Evolutionary conservation across 2,113 vertebrate genomes (phyloP).

Genomic region (Pygoscelis antarcticus): DNA sequence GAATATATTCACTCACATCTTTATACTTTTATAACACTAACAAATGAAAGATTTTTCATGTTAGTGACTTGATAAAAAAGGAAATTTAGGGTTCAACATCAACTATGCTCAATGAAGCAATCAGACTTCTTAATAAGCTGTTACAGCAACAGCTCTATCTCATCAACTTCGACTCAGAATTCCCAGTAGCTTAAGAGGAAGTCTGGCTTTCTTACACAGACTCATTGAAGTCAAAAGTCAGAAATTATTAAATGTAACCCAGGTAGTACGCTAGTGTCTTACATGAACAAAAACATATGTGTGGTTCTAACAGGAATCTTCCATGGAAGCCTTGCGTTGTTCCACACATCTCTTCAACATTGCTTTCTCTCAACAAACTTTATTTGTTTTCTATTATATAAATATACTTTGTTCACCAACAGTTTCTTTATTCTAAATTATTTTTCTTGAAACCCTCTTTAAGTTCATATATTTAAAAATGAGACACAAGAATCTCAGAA

Average conservation of each 20-base stretch:
- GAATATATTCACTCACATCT: background rate
- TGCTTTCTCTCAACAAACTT: background rate
- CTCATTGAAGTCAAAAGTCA: background rate
- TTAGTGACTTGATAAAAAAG: background rate
- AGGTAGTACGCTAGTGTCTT: background rate
- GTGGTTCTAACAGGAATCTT: background rate
- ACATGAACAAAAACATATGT: rapidly evolving
- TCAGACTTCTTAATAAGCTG: background rate
- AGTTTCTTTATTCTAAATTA: background rate
- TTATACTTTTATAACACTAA: slow-evolving; percentile 8
- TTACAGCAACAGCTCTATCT: background rate
- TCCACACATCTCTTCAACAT: background rate
- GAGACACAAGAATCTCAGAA: background rate
- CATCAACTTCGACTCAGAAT: background rate
- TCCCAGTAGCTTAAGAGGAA: background rate
- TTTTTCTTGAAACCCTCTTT: background rate
- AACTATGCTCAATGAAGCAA: background rate
- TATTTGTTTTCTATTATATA: background rate
- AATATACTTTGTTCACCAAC: background rate
- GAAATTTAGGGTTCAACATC: background rate
- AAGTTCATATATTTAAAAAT: background rate
- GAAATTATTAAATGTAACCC: background rate
- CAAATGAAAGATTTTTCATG: background rate
- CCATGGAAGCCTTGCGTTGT: background rate
- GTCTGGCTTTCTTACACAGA: background rate